Conservation (phyloP, 2,888 invertebrate species). For the Agrypnus murinus region DNA sequence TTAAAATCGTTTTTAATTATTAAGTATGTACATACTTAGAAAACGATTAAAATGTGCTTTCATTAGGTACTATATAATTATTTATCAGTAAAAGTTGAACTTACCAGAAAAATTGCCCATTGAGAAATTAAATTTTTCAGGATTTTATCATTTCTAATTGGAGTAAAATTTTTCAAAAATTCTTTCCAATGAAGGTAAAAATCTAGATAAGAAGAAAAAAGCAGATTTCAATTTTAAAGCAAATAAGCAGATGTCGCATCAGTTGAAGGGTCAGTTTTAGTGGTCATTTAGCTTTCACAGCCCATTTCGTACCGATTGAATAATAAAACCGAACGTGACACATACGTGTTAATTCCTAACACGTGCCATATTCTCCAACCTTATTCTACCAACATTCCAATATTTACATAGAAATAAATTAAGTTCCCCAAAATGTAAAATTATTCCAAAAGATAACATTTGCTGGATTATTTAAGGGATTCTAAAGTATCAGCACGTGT, state of each 20-base stretch:
- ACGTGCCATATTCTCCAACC: conserved; percentile 52
- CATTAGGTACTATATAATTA: too few relatives aligned
- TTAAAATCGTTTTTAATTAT: too few relatives aligned
- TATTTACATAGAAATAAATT: conserved; percentile 48
- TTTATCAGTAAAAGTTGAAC: too few relatives aligned
- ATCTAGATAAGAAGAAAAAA: too few relatives aligned
- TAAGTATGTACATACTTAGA: too few relatives aligned
- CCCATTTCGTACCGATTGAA: conserved; percentile 57
- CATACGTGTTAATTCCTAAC: conserved; percentile 66
- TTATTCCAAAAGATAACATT: conserved; percentile 1
- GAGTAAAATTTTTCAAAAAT: too few relatives aligned
- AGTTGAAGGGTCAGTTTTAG: conserved; percentile 49
- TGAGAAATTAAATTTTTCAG: too few relatives aligned
- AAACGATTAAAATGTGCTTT: too few relatives aligned
- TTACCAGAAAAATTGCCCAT: too few relatives aligned
- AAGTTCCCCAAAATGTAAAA: neutral
- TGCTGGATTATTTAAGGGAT: too few relatives aligned
- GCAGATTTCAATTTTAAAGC: conserved; percentile 10
- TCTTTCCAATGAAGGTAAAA: too few relatives aligned
- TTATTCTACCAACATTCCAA: conserved; percentile 44
- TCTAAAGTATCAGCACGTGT: conserved; percentile 22
- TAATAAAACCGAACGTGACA: conserved; percentile 64
- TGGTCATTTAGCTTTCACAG: conserved; percentile 61
- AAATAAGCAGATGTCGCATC: conserved; percentile 48
- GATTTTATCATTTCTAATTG: too few relatives aligned